Evolutionary conservation across 2,797 vertebrate genomes (phyloP), one percentile per base, ranked within the genome.

Genomic region (Coreius guichenoti): DNA sequence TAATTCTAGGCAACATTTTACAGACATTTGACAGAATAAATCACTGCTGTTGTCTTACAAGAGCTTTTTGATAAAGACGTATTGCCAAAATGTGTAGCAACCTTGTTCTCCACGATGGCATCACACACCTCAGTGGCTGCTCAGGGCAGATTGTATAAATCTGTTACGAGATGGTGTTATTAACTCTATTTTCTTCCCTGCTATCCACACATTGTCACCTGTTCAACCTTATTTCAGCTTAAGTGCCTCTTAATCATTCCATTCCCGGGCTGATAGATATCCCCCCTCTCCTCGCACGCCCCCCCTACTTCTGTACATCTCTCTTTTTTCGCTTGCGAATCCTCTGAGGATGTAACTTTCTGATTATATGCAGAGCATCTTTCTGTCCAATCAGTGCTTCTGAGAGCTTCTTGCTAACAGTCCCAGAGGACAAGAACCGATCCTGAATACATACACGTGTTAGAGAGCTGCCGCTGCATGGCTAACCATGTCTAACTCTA

Each of bases 391-490:
- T 96, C 95, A 95, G 94, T 93, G 88, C 91, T 92, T 94, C 89
- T 95, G 93, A 96, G 95, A 96, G 93, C 89, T 91, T 95, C 92
- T 94, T 95, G 92, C 91, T 94, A 93, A 94, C 92, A 89, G 92
- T 95, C 94, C 95, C 92, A 2, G 89, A 94, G 93, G 93, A 92
- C 85, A 80, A 58, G 81, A 91, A 89, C 89, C 92, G 92, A 93
- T 94, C 93, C 93, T 91, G 90, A 95, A 92, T 94, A 93, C 91
- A 90, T 33, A 56, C 13, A 33, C 19, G 2, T 43, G 31, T 21
- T 31, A 45, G 16, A 51, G 17, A 51, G 23, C 47, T 47, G 61
- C 31, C 8, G 5, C 77, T 47, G 58, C 58, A 67, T 65, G 39
- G 19, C 39, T 47, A 26, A 47, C 23, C 43, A 47, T 2, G 12